Percentiles rank a stretch among this genome's conserved stretches.
Conservation (phyloP, 2,888 invertebrate species). For the Lithophane leautieri region DNA sequence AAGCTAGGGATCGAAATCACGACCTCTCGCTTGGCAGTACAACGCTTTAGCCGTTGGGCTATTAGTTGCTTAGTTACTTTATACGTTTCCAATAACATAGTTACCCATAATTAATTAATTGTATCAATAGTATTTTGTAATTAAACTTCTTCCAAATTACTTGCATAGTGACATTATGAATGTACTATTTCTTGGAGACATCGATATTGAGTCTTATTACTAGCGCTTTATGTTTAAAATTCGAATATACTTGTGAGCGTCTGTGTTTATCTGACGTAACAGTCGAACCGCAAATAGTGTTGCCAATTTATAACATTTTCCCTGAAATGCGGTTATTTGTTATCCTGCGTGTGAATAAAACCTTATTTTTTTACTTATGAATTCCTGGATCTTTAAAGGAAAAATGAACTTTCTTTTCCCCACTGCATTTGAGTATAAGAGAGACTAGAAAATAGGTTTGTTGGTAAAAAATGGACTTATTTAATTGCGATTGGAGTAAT, state of each 20-base stretch:
- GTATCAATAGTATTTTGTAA: constrained; percentile 5
- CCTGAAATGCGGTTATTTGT: constrained; percentile 11
- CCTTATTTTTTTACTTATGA: not conserved
- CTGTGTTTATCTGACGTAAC: constrained; percentile 58
- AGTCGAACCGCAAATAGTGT: constrained; percentile 69
- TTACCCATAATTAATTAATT: not conserved
- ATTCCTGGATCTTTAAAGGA: no score
- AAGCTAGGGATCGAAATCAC: no score
- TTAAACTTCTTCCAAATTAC: constrained; percentile 41
- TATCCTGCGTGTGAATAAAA: not conserved
- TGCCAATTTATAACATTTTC: constrained; percentile 58
- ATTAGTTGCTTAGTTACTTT: no score
- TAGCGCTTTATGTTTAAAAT: constrained; percentile 32
- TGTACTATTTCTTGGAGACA: constrained; percentile 17
- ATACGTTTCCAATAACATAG: no score
- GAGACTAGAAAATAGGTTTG: not conserved
- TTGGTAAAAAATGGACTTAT: not conserved
- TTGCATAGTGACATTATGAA: constrained; percentile 52
- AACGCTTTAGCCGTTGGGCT: no score
- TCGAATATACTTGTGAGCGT: constrained; percentile 29
- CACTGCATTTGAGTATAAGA: no score
- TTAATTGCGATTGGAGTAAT: not conserved
- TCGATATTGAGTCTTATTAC: constrained; percentile 30
- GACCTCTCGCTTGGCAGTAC: no score
- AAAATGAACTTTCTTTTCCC: no score